A percentile compares a stretch with the other conserved stretches of the same genome.
phyloP scores from a whole-genome alignment of 2,888 invertebrate species.

The Leptinotarsa peninsularis region DNA sequence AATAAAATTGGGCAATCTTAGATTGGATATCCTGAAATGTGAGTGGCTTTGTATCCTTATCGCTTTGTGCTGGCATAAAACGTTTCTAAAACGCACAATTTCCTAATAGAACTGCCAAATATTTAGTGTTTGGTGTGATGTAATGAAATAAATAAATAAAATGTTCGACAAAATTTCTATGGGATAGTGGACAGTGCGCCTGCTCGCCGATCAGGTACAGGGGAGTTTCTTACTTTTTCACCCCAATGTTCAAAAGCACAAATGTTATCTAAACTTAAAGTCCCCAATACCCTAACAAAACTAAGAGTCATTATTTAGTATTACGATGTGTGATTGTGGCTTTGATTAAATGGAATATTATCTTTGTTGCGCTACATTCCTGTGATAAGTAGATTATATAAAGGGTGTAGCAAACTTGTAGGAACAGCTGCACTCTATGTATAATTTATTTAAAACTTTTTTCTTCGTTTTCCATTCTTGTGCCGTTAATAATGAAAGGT shows the following conservation, averaged over 20 bases:
- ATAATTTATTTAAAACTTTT: constrained; percentile 36
- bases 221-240: background rate
- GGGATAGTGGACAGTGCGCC: background rate
- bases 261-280: background rate
- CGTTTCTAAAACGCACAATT: constrained; percentile 35
- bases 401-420: constrained; percentile 32
- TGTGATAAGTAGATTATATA: constrained; percentile 40
- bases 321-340: constrained; percentile 39
- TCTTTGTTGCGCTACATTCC: constrained; percentile 44
- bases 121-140: constrained; percentile 15
- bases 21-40: background rate
- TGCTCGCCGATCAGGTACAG: background rate
- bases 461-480: constrained; percentile 40
- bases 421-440: constrained; percentile 33
- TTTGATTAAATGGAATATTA: constrained; percentile 30
- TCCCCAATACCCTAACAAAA: background rate
- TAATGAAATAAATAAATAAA: background rate
- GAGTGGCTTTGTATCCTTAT: constrained; percentile 21
- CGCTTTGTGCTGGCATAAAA: constrained; percentile 33
- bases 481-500: constrained; percentile 40
- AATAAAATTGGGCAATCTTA: too few relatives aligned
- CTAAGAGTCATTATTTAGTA: constrained; percentile 28
- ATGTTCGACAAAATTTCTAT: background rate
- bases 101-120: constrained; percentile 30
- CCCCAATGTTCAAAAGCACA: background rate